A percentile compares a stretch with the other conserved stretches of the same genome.
Conservation (phyloP, 1,140 invertebrate species). For the Euura lappo region DNA sequence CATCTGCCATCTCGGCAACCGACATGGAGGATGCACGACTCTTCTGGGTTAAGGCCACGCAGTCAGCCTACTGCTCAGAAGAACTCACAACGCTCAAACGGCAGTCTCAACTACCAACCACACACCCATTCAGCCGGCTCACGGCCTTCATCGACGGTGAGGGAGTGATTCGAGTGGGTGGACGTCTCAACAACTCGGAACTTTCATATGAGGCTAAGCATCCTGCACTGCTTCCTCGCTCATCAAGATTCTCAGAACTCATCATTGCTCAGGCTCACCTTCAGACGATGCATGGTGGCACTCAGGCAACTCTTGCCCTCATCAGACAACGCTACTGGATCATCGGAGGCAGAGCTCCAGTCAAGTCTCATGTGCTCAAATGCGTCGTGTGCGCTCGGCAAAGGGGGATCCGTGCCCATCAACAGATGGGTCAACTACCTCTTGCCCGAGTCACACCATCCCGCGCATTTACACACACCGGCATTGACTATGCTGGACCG, state of each 20-base stretch:
- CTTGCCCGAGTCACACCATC: slow-evolving; percentile 29
- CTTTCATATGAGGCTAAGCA: slow-evolving; percentile 31
- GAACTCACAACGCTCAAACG: background rate
- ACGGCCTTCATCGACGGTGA: slow-evolving; percentile 29
- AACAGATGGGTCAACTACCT: slow-evolving; percentile 43
- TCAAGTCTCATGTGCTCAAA: slow-evolving; percentile 19
- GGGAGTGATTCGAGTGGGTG: slow-evolving; percentile 39
- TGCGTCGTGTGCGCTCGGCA: slow-evolving; percentile 24
- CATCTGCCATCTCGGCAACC: background rate
- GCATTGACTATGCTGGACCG: slow-evolving; percentile 32
- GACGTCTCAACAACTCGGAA: slow-evolving; percentile 26
- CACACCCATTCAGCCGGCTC: background rate
- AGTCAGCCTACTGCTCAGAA: background rate
- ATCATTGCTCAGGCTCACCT: slow-evolving; percentile 35
- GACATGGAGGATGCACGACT: slow-evolving; percentile 7
- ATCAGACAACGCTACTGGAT: slow-evolving; percentile 37
- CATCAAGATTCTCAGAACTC: slow-evolving; percentile 19
- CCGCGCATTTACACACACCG: slow-evolving; percentile 32
- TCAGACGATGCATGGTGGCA: slow-evolving; percentile 33
- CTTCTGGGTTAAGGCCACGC: slow-evolving; percentile 12
- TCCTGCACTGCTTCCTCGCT: slow-evolving; percentile 20
- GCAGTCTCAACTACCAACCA: background rate
- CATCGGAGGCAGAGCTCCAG: slow-evolving; percentile 20
- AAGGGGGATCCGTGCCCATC: slow-evolving; percentile 1
- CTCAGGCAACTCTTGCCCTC: slow-evolving; percentile 27